Base-by-base conservation (phyloP, 2,113 vertebrate species). In the Theristicus caerulescens region DNA sequence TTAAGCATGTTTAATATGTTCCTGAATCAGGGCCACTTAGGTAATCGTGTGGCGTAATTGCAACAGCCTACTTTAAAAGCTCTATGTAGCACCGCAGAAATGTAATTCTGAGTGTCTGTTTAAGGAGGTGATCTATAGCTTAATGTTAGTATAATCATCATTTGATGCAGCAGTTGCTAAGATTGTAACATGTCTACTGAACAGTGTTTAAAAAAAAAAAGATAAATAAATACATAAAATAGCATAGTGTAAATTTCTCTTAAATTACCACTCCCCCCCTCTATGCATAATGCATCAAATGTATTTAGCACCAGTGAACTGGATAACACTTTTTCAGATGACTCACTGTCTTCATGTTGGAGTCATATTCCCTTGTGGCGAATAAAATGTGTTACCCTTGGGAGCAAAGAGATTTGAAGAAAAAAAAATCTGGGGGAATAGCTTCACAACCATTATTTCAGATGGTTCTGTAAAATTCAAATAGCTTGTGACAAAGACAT, bases 151-250 rank as follows among this genome's bases (percentile, higher is more conserved):
- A 88, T 97, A 97, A 97, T 94, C 44, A 36, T 93, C 91, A 93
- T 94, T 96, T 94, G 85, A 95, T 96, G 64, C 64, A 84, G 66
- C 90, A 82, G 71, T 97, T 94, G 73, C 34, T 89, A 82, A 85
- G 82, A 85, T 73, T 94, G 87, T 82, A 96, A 82, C 87, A 85
- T 61, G 64, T 83, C 92, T 95, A 74, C 59, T 88, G 55, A 92
- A 78, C 44, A 91, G 44, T 34, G 40, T 54, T 86, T 59, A 94
- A 80, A 42, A 46, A 58, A 90, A 73, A 85, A 94, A 86, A 88
- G 34, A 96, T n/a, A 97, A 95, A 97, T 77, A 97, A 97, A 98
- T 92, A 96, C 91, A 93, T 97, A 98, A 97, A 97, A 96, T 91
- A 92, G 44, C 66, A 84, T 70, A 93, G 83, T 90, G 77, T 95